These are phyloP conservation scores for Sphaerophoria taeniata DNA, from an alignment of 2,888 invertebrate species.

Conservation along the genomic window DNA sequence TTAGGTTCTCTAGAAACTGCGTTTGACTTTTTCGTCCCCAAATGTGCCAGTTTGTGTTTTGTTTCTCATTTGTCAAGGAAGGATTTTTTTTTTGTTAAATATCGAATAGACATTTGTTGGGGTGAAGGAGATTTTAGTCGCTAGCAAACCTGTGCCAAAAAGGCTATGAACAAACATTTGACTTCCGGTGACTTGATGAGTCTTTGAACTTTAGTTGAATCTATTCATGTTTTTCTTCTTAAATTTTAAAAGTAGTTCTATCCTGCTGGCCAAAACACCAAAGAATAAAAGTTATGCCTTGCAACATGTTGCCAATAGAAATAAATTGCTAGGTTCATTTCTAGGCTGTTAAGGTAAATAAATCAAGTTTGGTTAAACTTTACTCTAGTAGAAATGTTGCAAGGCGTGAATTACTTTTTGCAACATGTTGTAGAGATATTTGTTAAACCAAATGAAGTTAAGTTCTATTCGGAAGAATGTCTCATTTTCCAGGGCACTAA, in stretches of 20 bases:
- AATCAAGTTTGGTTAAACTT: too few species aligned
- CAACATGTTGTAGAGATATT: too few species aligned
- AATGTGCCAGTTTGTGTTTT: slow-evolving; percentile 64
- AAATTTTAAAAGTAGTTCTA: not conserved
- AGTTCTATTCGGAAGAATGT: too few species aligned
- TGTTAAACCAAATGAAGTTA: too few species aligned
- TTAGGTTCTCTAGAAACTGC: slow-evolving; percentile 54
- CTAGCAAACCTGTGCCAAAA: slow-evolving; percentile 9
- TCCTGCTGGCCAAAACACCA: too few species aligned
- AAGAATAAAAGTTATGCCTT: not conserved
- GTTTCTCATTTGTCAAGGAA: slow-evolving; percentile 70
- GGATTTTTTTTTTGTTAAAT: slow-evolving; percentile 24
- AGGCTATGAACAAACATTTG: slow-evolving; percentile 14
- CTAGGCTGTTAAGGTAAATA: too few species aligned
- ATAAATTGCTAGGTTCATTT: not conserved
- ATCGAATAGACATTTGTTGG: not conserved
- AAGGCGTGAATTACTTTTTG: too few species aligned
- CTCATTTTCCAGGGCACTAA: too few species aligned
- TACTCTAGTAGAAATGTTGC: too few species aligned
- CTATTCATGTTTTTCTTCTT: too few species aligned
- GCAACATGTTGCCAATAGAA: not conserved
- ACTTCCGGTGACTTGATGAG: not conserved
- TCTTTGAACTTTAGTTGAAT: not conserved
- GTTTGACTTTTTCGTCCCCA: slow-evolving; percentile 70
- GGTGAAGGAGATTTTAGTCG: slow-evolving; percentile 8